Evolutionary conservation across 2,113 vertebrate genomes (phyloP).

Genomic region (Alligator mississippiensis): DNA sequence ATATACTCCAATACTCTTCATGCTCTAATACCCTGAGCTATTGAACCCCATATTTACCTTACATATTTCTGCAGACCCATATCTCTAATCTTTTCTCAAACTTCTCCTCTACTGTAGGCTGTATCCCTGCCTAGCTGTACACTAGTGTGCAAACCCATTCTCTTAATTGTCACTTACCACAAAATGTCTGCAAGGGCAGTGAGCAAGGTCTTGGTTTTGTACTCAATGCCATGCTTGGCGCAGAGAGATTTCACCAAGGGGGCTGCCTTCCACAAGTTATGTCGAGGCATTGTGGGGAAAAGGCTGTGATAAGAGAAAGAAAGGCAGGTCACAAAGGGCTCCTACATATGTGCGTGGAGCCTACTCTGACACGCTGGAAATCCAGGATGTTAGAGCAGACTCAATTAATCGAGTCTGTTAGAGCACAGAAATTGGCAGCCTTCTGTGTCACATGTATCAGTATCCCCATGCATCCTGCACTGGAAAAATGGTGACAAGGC

Average conservation of each 20-base stretch:
- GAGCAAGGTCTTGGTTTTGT: conserved; percentile 86
- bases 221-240: conserved; percentile 85
- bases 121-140: neutral
- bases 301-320: conserved; percentile 61
- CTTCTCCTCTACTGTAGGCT: too few species aligned
- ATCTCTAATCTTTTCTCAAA: neutral
- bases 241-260: conserved; percentile 86
- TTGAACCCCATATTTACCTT: too few species aligned
- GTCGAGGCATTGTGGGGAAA: conserved; percentile 93
- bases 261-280: conserved; percentile 89
- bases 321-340: neutral
- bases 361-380: too few species aligned
- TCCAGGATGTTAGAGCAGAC: too few species aligned
- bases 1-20: too few species aligned
- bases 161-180: conserved; percentile 74
- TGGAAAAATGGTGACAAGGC: too few species aligned
- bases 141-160: neutral
- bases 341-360: too few species aligned
- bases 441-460: too few species aligned
- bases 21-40: too few species aligned
- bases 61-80: neutral
- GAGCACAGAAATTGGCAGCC: too few species aligned
- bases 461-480: too few species aligned
- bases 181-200: conserved; percentile 85
- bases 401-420: too few species aligned